Base-by-base conservation (phyloP, 2,888 invertebrate species). In the Drosophila nigricruria region DNA sequence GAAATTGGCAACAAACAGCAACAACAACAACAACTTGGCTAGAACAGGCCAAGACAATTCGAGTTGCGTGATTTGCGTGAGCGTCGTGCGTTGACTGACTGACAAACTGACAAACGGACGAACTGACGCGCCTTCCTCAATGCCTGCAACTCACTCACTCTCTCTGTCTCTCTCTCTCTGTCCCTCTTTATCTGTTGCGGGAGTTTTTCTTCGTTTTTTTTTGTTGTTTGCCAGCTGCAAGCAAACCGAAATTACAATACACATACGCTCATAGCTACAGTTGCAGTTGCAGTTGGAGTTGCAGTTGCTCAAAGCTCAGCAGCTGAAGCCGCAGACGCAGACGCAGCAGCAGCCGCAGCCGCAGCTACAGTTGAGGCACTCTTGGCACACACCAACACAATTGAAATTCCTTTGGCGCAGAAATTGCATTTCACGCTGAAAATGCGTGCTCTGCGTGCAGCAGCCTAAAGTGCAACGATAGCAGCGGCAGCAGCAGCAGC, bases 361-460 rank as follows among this genome's bases (percentile, higher is more conserved):
- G 49, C 25, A 27, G 53, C 23, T 50, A 36, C 40, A 63, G 72
- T 57, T 30, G 56, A 53, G 61, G 62, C 25, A 70, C 75, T 65
- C 75, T 65, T 57, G 72, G 70, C 74, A 77, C 81, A 71, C 82
- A 82, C 86, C 83, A 82, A 83, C 82, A 88, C 89, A 89, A 89
- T 89, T 89, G 90, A 90, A 89, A 88, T 88, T 90, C 90, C 91
- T 90, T 74, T 76, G 81, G 90, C 82, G 89, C 88, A 91, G 78
- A 91, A 91, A 91, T 91, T 90, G 88, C 90, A 91, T 91, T 91
- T 91, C 91, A 91, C 91, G 91, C 91, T 91, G 86, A 88, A 91
- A 91, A 91, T 91, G 91, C 91, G 91, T 91, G 91, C 90, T 91
- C 91, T 91, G 91, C 91, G 91, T 91, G 91, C 89, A 90, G 78